Conservation (phyloP, 1,140 invertebrate genomes). For the Nasonia vitripennis region DNA sequence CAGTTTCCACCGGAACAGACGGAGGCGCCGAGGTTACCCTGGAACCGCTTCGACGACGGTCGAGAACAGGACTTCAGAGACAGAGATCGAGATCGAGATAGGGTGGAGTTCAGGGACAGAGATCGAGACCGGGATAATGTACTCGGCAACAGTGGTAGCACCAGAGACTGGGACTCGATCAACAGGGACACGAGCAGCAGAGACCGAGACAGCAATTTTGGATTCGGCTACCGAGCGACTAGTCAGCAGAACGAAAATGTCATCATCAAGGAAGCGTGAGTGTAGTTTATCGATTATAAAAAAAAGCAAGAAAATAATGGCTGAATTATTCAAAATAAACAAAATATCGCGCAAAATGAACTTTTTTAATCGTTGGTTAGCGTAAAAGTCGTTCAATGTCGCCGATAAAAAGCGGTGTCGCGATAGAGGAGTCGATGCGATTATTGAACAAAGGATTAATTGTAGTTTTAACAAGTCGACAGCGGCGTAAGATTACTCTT, state of each 20-base stretch:
- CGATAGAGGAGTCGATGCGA: not conserved
- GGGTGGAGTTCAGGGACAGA: not conserved
- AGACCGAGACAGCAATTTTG: slow-evolving; percentile 1
- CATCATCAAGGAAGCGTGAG: slow-evolving; percentile 50
- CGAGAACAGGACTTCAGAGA: not conserved
- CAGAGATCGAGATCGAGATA: slow-evolving; percentile 6
- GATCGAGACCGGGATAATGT: not conserved
- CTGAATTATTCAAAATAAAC: not conserved
- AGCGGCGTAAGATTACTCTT: not conserved
- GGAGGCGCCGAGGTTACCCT: not conserved
- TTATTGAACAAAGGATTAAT: slow-evolving; percentile 35
- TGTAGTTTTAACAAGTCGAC: slow-evolving; percentile 15
- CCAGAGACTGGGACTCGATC: slow-evolving; percentile 26
- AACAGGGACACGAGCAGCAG: not conserved
- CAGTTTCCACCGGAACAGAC: slow-evolving; percentile 9
- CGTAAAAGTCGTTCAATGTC: slow-evolving; percentile 21
- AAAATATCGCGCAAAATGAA: not conserved
- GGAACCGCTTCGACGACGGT: slow-evolving; percentile 29
- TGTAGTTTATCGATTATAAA: not conserved
- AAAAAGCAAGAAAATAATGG: too few species aligned
- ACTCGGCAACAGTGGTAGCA: not conserved
- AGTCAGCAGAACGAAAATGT: slow-evolving; percentile 26
- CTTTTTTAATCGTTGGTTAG: not conserved
- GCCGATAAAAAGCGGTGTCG: slow-evolving; percentile 19
- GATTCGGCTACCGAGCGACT: slow-evolving; percentile 35